Evolutionary conservation across 2,113 vertebrate species (phyloP).

Genomic region (Microcebus tavaratra): DNA sequence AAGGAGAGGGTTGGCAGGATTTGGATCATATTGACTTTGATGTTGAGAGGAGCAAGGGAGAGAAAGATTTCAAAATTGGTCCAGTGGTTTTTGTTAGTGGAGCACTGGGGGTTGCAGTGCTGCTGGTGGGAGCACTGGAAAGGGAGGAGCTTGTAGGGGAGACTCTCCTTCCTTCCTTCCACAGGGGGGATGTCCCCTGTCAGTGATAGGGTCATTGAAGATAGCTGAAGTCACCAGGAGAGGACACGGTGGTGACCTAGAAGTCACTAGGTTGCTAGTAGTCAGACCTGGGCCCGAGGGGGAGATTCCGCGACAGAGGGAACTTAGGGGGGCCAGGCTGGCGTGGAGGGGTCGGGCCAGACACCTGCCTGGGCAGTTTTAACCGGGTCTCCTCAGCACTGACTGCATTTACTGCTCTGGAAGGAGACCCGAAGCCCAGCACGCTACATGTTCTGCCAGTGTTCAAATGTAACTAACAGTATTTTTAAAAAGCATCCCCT

Average conservation of each 20-base stretch:
- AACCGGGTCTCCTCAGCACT: background rate
- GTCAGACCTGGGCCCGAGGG: background rate
- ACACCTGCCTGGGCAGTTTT: background rate
- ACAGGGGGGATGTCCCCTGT: background rate
- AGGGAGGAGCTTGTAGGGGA: accelerated
- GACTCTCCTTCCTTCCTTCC: background rate
- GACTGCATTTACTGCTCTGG: background rate
- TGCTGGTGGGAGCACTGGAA: background rate
- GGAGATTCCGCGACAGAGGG: background rate
- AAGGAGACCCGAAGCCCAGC: background rate
- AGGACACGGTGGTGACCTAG: background rate
- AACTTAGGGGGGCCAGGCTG: background rate
- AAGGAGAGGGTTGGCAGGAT: background rate
- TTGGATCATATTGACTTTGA: background rate
- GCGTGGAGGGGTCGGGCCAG: background rate
- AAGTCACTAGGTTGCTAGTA: background rate
- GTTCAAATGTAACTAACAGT: background rate
- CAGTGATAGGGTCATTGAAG: accelerated
- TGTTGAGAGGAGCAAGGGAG: background rate
- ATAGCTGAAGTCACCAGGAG: background rate
- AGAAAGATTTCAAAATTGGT: background rate
- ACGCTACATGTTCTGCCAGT: no score
- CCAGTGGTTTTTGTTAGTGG: background rate
- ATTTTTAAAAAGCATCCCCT: background rate
- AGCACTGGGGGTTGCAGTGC: accelerated